Percentiles rank a stretch among this genome's conserved stretches.
Evolutionary conservation across 2,113 vertebrate genomes (phyloP).

Genomic region (Tachysurus fulvidraco): DNA sequence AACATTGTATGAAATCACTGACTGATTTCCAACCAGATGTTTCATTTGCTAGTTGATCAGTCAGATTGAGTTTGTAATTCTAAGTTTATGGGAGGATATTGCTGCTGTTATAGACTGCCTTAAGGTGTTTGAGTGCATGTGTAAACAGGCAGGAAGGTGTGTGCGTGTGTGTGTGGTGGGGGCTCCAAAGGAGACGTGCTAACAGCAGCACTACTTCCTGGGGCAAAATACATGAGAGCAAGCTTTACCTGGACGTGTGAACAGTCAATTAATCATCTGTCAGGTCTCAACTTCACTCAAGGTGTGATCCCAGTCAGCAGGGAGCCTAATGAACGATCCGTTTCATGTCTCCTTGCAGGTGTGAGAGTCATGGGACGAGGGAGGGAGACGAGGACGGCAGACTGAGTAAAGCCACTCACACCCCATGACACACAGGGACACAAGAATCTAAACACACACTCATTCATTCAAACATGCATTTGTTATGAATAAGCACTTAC

Average conservation of each 20-base stretch:
- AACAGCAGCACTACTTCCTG: slow-evolving; percentile 7
- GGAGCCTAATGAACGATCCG: background rate
- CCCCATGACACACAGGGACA: slow-evolving; percentile 26
- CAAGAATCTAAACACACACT: slow-evolving; percentile 2
- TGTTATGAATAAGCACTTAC: slow-evolving; percentile 43
- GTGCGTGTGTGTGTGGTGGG: background rate
- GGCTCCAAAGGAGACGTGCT: background rate
- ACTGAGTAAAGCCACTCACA: slow-evolving; percentile 11
- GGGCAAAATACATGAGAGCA: background rate
- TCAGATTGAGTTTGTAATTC: background rate
- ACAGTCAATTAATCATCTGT: slow-evolving; percentile 1
- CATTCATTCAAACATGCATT: slow-evolving; percentile 16
- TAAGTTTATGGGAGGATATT: slow-evolving; percentile 4
- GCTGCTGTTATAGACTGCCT: slow-evolving; percentile 26
- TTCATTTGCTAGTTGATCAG: background rate
- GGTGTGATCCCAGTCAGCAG: background rate
- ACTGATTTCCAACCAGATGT: background rate
- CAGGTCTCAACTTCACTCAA: background rate
- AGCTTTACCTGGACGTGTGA: slow-evolving; percentile 2
- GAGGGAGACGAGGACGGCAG: background rate
- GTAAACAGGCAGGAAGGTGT: slow-evolving; percentile 35
- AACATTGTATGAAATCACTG: background rate
- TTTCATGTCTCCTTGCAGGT: slow-evolving; percentile 13
- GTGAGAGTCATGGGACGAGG: slow-evolving; percentile 2
- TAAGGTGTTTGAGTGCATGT: background rate